Conservation (phyloP, 2,888 invertebrate genomes). For the Andrena minutula region DNA sequence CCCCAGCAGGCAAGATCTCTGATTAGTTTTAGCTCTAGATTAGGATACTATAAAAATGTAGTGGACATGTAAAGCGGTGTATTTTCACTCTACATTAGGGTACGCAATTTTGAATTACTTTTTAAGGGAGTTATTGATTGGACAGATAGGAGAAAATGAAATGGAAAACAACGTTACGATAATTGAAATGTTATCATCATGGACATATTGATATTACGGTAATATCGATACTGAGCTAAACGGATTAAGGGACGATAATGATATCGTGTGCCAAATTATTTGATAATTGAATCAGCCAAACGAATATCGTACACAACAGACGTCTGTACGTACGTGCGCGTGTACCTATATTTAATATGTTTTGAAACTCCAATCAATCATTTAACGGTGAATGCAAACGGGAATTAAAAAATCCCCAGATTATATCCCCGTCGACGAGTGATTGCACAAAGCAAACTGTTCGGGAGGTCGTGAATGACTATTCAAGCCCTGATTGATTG, state of each 20-base stretch:
- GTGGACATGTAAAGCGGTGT: too few species aligned
- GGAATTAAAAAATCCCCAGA: slow-evolving; percentile 18
- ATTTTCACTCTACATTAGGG: too few species aligned
- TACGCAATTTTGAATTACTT: neutral
- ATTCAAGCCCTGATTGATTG: slow-evolving; percentile 16
- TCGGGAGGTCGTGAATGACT: slow-evolving; percentile 14
- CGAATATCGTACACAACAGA: slow-evolving; percentile 28
- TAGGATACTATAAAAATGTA: too few species aligned
- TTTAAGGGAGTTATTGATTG: neutral
- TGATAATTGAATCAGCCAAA: slow-evolving; percentile 47
- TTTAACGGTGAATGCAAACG: slow-evolving; percentile 4
- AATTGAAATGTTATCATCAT: slow-evolving; percentile 38
- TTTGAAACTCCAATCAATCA: slow-evolving; percentile 41
- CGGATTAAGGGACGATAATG: slow-evolving; percentile 44
- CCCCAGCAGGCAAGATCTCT: too few species aligned
- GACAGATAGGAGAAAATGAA: neutral
- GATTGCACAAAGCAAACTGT: neutral
- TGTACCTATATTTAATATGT: neutral
- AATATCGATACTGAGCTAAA: slow-evolving; percentile 40
- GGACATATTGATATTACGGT: slow-evolving; percentile 18
- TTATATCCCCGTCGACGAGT: neutral
- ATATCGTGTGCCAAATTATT: slow-evolving; percentile 44
- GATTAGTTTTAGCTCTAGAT: too few species aligned
- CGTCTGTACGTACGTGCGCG: neutral
- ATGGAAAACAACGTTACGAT: slow-evolving; percentile 3